Conservation (phyloP, 2,797 vertebrate genomes). For the Semotilus atromaculatus region DNA sequence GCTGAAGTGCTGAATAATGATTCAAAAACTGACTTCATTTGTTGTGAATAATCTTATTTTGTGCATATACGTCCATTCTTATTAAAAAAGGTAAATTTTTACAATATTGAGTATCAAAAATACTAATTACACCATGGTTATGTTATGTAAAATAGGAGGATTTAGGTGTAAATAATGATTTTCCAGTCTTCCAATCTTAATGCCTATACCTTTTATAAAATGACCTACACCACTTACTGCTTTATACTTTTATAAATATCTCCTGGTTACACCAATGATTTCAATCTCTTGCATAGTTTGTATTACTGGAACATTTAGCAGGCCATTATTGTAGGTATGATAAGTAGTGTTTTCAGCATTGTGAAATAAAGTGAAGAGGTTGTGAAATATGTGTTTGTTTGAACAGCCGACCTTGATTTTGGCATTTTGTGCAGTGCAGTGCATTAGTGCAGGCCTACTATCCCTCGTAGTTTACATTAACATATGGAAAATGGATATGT, state of each 20-base stretch:
- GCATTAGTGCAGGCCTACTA: background rate
- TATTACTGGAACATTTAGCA: conserved; percentile 16
- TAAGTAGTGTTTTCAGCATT: conserved; percentile 11
- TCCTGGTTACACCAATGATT: background rate
- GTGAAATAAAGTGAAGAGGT: conserved; percentile 11
- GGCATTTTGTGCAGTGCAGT: no score
- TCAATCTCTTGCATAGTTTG: conserved; percentile 10
- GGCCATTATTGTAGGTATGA: conserved; percentile 22
- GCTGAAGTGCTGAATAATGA: no score
- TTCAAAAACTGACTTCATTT: background rate
- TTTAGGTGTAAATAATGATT: no score
- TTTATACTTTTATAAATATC: background rate
- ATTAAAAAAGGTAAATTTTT: background rate
- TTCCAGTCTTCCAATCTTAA: background rate
- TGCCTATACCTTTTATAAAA: background rate
- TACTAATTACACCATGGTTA: background rate
- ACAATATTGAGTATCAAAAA: background rate
- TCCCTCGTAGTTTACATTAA: conserved; percentile 22
- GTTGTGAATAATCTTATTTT: background rate
- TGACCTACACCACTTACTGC: background rate
- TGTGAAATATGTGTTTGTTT: conserved; percentile 11
- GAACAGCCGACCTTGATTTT: conserved; percentile 11
- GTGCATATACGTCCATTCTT: background rate
- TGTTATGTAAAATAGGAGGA: background rate
- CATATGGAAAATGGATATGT: conserved; percentile 39